A percentile compares a stretch with the other conserved stretches of the same genome.
phyloP scores from a whole-genome alignment of 1,140 invertebrate genomes.

The Leptonema lineaticorne region DNA sequence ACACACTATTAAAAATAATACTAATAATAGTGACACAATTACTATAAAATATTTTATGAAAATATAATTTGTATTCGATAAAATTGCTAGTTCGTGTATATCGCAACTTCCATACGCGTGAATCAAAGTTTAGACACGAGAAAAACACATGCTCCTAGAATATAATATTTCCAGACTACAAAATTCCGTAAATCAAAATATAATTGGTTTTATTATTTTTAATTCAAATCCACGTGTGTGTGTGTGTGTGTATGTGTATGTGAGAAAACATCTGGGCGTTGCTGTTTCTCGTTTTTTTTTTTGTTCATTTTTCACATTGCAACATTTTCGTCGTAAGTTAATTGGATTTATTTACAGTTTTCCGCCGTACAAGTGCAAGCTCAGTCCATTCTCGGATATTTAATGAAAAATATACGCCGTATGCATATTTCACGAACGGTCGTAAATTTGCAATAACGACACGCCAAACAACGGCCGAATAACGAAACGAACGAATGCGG shows the following conservation, averaged over 20 bases:
- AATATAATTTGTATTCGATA: no score
- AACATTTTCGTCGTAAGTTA: neutral
- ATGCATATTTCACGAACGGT: neutral
- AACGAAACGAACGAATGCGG: neutral
- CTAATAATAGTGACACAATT: no score
- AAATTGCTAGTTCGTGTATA: no score
- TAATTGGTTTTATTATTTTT: neutral
- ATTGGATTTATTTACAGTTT: conserved; percentile 10
- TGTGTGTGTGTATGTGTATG: neutral
- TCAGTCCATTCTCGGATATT: neutral
- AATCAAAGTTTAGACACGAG: no score
- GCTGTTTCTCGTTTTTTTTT: neutral
- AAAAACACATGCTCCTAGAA: no score
- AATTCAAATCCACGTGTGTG: neutral
- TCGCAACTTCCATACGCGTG: no score
- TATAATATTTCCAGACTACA: neutral
- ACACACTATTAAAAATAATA: no score
- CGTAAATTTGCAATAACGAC: conserved; percentile 9
- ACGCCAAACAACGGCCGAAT: neutral
- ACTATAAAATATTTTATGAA: no score
- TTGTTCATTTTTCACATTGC: neutral
- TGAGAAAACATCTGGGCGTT: neutral
- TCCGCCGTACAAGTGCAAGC: neutral
- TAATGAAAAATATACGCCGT: neutral
- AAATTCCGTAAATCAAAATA: neutral